phyloP scores from a whole-genome alignment of 2,888 invertebrate species.

The Yponomeuta malinellus region DNA sequence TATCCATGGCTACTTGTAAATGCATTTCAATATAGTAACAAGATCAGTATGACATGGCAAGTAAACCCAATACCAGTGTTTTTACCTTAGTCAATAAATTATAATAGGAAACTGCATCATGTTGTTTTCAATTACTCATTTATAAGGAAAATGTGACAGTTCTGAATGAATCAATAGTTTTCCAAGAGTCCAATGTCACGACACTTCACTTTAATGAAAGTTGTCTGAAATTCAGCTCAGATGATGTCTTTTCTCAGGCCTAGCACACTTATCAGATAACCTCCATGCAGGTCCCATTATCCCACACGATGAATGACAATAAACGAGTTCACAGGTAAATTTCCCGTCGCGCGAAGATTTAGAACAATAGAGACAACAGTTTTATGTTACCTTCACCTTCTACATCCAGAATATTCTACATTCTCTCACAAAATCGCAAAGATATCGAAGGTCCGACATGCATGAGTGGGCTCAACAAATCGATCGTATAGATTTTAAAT shows the following conservation, averaged over 20 bases:
- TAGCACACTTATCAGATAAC: conserved; percentile 8
- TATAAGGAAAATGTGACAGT: conserved; percentile 9
- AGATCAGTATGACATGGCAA: neutral
- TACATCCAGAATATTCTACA: conserved; percentile 44
- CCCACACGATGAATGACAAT: conserved; percentile 9
- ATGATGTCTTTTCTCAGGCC: neutral
- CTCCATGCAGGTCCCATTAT: conserved; percentile 7
- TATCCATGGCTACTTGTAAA: neutral
- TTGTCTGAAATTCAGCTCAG: neutral
- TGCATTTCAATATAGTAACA: neutral
- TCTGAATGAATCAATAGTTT: conserved; percentile 11
- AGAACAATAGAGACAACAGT: conserved; percentile 48
- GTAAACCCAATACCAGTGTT: neutral
- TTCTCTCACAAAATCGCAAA: conserved; percentile 29
- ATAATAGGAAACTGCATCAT: neutral
- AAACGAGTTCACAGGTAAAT: conserved; percentile 23
- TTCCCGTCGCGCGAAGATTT: conserved; percentile 41
- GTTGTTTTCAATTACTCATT: neutral
- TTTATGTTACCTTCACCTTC: conserved; percentile 24
- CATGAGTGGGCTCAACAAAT: conserved; percentile 62
- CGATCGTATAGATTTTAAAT: conserved; percentile 49
- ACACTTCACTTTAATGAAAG: neutral
- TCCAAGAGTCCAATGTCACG: conserved; percentile 7
- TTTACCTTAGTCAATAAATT: neutral
- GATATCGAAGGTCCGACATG: conserved; percentile 52